Evolutionary conservation across 1,140 invertebrate species (phyloP).

Genomic region (Trachelipus rathkii): DNA sequence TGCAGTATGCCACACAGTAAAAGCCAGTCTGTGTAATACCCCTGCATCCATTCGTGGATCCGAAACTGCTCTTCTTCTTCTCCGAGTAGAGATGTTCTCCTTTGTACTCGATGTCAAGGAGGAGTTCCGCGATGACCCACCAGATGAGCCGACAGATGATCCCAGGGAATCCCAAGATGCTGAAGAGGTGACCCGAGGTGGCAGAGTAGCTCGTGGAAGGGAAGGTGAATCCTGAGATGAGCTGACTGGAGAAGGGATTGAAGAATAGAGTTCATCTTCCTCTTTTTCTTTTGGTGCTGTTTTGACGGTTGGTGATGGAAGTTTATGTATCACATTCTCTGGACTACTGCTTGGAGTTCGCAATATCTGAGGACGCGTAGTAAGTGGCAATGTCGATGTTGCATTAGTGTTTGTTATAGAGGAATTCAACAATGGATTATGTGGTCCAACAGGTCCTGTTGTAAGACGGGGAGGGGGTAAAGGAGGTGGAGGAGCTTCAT

Average conservation of each 20-base stretch:
- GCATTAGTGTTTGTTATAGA: background rate
- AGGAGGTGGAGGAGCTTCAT: constrained; percentile 38
- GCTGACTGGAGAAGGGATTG: constrained; percentile 41
- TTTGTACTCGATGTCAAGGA: constrained; percentile 23
- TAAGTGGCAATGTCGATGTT: background rate
- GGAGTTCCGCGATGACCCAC: constrained; percentile 23
- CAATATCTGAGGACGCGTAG: background rate
- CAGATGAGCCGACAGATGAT: constrained; percentile 31
- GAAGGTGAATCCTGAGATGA: constrained; percentile 35
- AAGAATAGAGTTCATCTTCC: constrained; percentile 42
- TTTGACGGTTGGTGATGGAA: constrained; percentile 33
- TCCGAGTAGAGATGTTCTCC: constrained; percentile 27
- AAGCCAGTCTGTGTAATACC: constrained; percentile 57
- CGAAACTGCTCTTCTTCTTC: constrained; percentile 39
- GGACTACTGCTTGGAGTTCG: background rate
- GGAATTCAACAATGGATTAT: constrained; percentile 32
- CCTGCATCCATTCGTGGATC: constrained; percentile 43
- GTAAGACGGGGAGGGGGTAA: constrained; percentile 40
- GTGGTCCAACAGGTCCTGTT: constrained; percentile 37
- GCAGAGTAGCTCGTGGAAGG: constrained; percentile 32
- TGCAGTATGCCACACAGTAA: constrained; percentile 61
- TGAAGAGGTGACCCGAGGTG: constrained; percentile 38
- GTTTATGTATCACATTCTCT: constrained; percentile 27
- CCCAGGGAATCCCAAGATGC: constrained; percentile 43
- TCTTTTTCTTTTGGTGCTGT: constrained; percentile 28